These are phyloP conservation scores for Leucopternis melanops DNA, from an alignment of 2,113 vertebrate genomes.

Conservation along the genomic window DNA sequence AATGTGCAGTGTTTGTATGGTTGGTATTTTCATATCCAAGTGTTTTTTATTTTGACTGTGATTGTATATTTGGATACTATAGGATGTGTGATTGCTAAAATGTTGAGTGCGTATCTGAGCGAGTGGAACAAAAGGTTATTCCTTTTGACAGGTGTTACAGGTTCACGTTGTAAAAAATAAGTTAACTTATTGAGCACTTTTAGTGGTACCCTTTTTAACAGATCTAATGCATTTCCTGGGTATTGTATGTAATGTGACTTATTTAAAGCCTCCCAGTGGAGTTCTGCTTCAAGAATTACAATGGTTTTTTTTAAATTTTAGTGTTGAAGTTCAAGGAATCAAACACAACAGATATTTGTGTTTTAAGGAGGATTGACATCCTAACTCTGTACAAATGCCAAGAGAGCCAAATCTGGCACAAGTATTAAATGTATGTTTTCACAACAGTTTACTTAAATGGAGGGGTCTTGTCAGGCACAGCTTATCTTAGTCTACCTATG, in stretches of 20 bases:
- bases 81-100: constrained; percentile 32
- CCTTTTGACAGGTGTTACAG: constrained; percentile 56
- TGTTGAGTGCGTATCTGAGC: constrained; percentile 50
- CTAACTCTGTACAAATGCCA: too few species aligned
- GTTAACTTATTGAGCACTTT: constrained; percentile 92
- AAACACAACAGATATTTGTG: too few species aligned
- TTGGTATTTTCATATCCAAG: constrained; percentile 42
- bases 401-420: too few species aligned
- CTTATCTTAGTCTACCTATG: too few species aligned
- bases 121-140: constrained; percentile 50
- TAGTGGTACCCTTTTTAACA: constrained; percentile 74
- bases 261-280: constrained; percentile 74
- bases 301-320: too few species aligned
- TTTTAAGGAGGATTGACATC: too few species aligned
- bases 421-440: too few species aligned
- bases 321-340: too few species aligned
- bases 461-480: too few species aligned
- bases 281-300: too few species aligned
- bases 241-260: constrained; percentile 85
- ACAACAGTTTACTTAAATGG: too few species aligned
- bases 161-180: constrained; percentile 69
- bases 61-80: constrained; percentile 53
- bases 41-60: constrained; percentile 54
- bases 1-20: constrained; percentile 64
- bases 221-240: constrained; percentile 78